A percentile compares a stretch with the other conserved stretches of the same genome.
phyloP scores from a whole-genome alignment of 2,113 vertebrate genomes.

The Phylloscopus trochiloides region DNA sequence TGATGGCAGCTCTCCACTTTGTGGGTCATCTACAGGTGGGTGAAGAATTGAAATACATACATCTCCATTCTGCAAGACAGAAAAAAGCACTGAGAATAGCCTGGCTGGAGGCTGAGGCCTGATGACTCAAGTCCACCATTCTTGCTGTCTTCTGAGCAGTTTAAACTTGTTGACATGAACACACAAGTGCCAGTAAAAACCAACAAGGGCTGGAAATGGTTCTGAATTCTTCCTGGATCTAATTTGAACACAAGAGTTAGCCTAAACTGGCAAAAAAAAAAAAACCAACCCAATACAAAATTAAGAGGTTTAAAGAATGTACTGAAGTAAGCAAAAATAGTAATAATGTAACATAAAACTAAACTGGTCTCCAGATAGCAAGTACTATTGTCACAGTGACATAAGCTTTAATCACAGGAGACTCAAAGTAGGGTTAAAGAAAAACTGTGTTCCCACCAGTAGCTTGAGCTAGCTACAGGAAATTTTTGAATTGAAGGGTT shows the following conservation, averaged over 20 bases:
- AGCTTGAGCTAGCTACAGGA: neutral
- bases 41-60: conserved; percentile 99
- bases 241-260: accelerated
- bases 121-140: neutral
- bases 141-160: neutral
- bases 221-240: neutral
- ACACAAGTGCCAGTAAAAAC: neutral
- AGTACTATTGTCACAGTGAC: neutral
- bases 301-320: neutral
- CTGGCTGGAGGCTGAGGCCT: neutral
- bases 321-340: neutral
- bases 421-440: neutral
- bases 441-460: neutral
- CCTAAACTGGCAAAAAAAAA: neutral
- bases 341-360: neutral
- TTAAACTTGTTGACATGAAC: neutral
- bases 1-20: conserved; percentile 96
- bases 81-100: neutral
- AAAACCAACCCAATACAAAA: neutral
- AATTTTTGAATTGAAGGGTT: neutral
- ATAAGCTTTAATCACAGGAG: neutral
- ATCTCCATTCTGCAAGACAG: conserved; percentile 89
- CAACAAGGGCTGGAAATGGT: neutral
- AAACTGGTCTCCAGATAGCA: neutral
- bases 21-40: conserved; percentile 96